Evolutionary conservation across 2,113 vertebrate genomes (phyloP), one percentile per base, ranked within the genome.

Genomic region (Amphiprion percula): DNA sequence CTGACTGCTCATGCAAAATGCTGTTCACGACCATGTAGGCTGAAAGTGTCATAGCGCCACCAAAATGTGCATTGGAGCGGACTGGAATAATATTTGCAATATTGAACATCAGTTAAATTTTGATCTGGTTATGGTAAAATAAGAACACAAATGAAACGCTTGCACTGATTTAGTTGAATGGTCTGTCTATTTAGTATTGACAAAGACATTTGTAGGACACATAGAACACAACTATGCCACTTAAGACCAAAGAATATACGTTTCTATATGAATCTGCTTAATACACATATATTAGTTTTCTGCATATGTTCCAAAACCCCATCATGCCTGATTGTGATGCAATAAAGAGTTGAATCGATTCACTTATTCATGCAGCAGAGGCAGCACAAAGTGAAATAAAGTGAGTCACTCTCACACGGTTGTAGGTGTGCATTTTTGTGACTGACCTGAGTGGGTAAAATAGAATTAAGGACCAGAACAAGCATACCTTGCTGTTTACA

Each of bases 341-440:
- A 52, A 52, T 52, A 21, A 52, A 52, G 17, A 1, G 19, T 50
- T 50, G 15, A 12, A 47, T 47, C n/a, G 2, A 50, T 50, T 17
- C 17, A 50, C 49, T 19, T 17, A n/a, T 19, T 19, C 12, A 17
- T 17, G 47, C 17, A 17, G 47, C 17, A 49, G 47, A 49, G 47
- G 47, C 58, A 62, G 21, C 37, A 63, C 47, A n/a, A 73, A 63
- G 37, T 63, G 19, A 12, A 64, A 28, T 30, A 30, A 70, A 55
- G 24, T 62, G 46, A 28, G 49, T 63, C 37, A 64, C 12, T 46
- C 39, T 56, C n/a, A 50, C n/a, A 37, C 47, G 28, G 47, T 39
- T 26, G 17, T 23, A 59, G 19, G 68, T 23, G 41, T 50, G 47
- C 44, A 52, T 60, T 67, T 37, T 44, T 69, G 64, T 74, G 56